Evolutionary conservation across 2,113 vertebrate species (phyloP).

Genomic region (Esox niger): DNA sequence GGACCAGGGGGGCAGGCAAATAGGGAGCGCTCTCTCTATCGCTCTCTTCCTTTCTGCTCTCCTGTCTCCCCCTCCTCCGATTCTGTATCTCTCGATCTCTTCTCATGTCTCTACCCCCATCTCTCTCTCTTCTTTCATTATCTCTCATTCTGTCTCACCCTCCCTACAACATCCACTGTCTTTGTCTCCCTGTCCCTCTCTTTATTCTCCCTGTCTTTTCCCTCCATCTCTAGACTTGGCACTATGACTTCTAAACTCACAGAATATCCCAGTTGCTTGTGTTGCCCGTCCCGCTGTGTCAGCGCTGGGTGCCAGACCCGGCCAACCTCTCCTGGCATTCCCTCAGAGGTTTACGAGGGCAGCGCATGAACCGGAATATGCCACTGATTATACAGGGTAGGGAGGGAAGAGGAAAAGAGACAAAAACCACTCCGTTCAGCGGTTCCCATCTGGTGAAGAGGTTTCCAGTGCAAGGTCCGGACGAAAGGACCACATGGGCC

Average conservation of each 20-base stretch:
- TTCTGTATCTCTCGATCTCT: not conserved
- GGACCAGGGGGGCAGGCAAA: constrained; percentile 32
- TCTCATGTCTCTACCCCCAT: no score
- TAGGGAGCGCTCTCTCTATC: constrained; percentile 22
- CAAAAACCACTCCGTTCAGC: constrained; percentile 5
- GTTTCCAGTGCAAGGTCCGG: constrained; percentile 49
- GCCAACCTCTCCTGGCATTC: constrained; percentile 32
- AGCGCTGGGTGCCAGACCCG: no score
- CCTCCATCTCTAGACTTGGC: no score
- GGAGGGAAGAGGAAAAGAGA: constrained; percentile 32
- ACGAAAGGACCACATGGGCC: constrained; percentile 57
- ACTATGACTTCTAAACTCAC: no score
- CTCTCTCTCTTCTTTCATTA: not conserved
- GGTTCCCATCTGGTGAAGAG: constrained; percentile 42
- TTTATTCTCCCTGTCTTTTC: no score
- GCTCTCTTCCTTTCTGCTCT: not conserved
- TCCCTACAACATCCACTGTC: no score
- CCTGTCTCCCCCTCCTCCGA: not conserved
- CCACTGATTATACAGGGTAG: constrained; percentile 21
- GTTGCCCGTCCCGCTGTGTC: no score
- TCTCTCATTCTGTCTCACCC: not conserved
- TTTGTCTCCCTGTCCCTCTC: no score
- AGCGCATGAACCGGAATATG: constrained; percentile 30
- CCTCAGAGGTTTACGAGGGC: constrained; percentile 42
- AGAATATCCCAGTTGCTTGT: no score